Percentiles rank a stretch among this genome's conserved stretches.
These are phyloP conservation scores for Brassicogethes aeneus DNA, from an alignment of 2,888 invertebrate genomes.

Conservation along the genomic window DNA sequence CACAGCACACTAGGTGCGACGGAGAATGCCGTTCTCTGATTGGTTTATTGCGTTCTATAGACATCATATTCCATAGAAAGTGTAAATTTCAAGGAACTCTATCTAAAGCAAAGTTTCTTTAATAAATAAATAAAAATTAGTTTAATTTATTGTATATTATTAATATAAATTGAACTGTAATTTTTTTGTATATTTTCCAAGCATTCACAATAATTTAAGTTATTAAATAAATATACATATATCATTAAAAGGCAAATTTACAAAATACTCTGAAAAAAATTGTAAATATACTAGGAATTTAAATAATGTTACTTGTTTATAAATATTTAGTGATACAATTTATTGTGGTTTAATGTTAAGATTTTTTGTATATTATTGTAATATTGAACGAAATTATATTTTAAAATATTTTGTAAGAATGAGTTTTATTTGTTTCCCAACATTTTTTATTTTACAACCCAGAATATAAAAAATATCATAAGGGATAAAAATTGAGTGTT, in stretches of 20 bases:
- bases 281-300: constrained; percentile 13
- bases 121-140: background rate
- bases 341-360: constrained; percentile 22
- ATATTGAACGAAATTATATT: constrained; percentile 22
- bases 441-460: too few species aligned
- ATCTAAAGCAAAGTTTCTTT: too few species aligned
- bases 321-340: constrained; percentile 19
- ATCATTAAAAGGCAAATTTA: constrained; percentile 9
- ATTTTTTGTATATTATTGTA: constrained; percentile 25
- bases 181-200: constrained; percentile 3
- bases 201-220: constrained; percentile 9
- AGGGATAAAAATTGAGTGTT: too few species aligned
- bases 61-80: too few species aligned
- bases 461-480: too few species aligned
- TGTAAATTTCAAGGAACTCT: too few species aligned
- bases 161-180: background rate
- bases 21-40: too few species aligned
- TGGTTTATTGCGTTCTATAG: too few species aligned
- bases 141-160: constrained; percentile 1
- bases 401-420: constrained; percentile 23
- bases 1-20: too few species aligned
- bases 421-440: too few species aligned
- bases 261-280: constrained; percentile 13
- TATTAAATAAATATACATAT: constrained; percentile 8
- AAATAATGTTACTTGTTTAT: constrained; percentile 11